These are phyloP conservation scores for Maniola hyperantus DNA, from an alignment of 2,888 invertebrate species.

Conservation along the genomic window DNA sequence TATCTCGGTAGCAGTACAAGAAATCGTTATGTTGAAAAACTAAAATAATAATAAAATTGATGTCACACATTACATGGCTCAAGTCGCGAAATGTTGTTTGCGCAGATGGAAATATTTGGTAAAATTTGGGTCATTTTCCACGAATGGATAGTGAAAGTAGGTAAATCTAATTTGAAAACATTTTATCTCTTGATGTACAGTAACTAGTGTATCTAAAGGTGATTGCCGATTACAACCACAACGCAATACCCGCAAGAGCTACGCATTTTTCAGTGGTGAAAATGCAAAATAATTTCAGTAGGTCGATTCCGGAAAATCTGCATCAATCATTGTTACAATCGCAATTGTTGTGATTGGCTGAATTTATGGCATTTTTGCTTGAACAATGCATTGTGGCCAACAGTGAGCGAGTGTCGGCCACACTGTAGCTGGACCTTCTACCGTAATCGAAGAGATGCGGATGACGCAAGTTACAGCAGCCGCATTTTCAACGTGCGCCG, in stretches of 20 bases:
- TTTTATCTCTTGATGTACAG: background rate
- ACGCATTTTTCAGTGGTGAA: background rate
- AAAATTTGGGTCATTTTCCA: slow-evolving; percentile 19
- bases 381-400: too few species aligned
- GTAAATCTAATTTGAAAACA: slow-evolving; percentile 7
- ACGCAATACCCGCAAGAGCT: background rate
- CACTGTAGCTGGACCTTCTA: too few species aligned
- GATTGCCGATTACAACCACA: background rate
- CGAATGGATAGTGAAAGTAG: slow-evolving; percentile 6
- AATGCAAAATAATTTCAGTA: too few species aligned
- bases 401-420: too few species aligned
- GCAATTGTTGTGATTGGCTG: too few species aligned
- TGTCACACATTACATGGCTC: background rate
- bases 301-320: too few species aligned
- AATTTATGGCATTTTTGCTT: too few species aligned
- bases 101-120: slow-evolving; percentile 20
- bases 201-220: background rate
- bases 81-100: slow-evolving; percentile 21
- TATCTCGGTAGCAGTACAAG: background rate
- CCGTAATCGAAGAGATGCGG: too few species aligned
- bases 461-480: too few species aligned
- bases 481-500: too few species aligned
- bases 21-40: background rate
- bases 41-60: background rate
- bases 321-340: too few species aligned